Conservation (phyloP, 2,888 invertebrate species). For the Phania funesta region DNA sequence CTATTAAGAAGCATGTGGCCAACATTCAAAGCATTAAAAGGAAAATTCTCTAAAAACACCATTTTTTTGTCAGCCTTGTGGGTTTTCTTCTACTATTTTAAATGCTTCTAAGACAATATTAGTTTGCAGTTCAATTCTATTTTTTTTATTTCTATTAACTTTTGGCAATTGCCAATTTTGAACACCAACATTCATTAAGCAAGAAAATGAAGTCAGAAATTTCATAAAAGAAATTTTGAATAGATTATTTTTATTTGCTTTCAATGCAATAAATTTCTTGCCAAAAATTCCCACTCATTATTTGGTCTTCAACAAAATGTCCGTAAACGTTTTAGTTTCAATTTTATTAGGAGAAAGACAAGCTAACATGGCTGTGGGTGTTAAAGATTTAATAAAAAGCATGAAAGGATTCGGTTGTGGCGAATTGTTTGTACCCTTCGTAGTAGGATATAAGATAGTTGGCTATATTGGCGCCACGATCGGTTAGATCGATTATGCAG, state of each 20-base stretch:
- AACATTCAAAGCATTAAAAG: no score
- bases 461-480: no score
- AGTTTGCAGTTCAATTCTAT: no score
- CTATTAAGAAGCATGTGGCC: no score
- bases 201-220: constrained; percentile 2
- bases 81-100: no score
- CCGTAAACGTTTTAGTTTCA: background rate
- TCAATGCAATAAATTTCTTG: constrained; percentile 39
- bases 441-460: no score
- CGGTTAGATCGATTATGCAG: no score
- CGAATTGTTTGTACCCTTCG: no score
- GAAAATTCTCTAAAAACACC: no score
- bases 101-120: constrained; percentile 17
- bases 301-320: background rate
- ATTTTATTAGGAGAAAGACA: background rate
- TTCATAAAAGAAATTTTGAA: background rate
- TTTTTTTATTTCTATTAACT: background rate
- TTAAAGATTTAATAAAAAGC: background rate
- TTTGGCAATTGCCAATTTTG: constrained; percentile 43
- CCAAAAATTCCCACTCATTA: constrained; percentile 14
- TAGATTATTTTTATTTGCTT: constrained; percentile 15
- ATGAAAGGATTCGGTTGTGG: background rate
- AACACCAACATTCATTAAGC: constrained; percentile 31
- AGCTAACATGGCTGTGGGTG: background rate
- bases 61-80: no score